Conservation (phyloP, 1,140 invertebrate species). For the Bactericera cockerelli region DNA sequence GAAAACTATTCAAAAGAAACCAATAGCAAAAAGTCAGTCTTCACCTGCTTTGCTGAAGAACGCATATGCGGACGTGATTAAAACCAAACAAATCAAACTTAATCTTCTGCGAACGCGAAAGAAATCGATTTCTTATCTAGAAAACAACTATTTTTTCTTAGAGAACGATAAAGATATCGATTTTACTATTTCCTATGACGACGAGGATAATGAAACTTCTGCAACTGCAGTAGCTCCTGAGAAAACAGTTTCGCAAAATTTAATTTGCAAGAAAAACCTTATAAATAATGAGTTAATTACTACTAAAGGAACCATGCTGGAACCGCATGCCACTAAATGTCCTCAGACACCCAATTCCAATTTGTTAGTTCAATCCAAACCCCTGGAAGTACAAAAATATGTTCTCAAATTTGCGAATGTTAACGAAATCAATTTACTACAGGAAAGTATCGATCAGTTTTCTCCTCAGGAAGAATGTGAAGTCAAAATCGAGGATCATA, state of each 20-base stretch:
- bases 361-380: background rate
- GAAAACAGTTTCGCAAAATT: too few species aligned
- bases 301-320: too few species aligned
- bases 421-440: background rate
- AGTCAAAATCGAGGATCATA: too few species aligned
- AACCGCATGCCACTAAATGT: too few species aligned
- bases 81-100: background rate
- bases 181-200: background rate
- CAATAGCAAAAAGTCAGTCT: background rate
- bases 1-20: background rate
- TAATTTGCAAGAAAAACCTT: too few species aligned
- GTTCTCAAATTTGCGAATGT: slow-evolving; percentile 3
- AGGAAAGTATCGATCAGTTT: background rate
- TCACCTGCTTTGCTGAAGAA: background rate
- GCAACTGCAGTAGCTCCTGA: too few species aligned
- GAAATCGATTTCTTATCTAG: slow-evolving; percentile 2
- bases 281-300: too few species aligned
- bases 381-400: background rate
- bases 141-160: slow-evolving; percentile 1
- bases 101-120: background rate
- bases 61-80: background rate
- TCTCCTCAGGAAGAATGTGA: too few species aligned
- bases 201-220: background rate
- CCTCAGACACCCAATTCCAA: too few species aligned
- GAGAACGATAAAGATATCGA: background rate